Conservation (phyloP, 2,888 invertebrate species). For the Ichneumoninae sp. region DNA sequence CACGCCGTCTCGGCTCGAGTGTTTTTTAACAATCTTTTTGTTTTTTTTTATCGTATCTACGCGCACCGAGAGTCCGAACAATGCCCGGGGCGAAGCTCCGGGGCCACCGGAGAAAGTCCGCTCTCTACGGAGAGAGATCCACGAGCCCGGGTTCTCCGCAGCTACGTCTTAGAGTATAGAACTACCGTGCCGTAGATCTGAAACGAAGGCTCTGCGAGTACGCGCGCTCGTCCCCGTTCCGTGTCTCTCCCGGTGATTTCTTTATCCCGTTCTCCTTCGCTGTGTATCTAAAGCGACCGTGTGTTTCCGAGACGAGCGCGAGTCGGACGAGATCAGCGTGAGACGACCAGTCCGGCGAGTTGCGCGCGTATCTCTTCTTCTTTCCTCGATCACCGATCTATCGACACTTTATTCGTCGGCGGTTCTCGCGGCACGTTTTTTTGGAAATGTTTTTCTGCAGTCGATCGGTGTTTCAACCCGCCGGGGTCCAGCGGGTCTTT, state of each 20-base stretch:
- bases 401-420: neutral
- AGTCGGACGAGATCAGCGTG: neutral
- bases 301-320: conserved; percentile 5
- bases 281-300: neutral
- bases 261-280: neutral
- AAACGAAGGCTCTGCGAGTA: neutral
- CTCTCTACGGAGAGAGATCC: conserved; percentile 9
- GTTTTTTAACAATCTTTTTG: neutral
- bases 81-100: conserved; percentile 1
- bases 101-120: conserved; percentile 3
- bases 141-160: neutral
- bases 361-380: neutral
- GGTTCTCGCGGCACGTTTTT: neutral
- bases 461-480: too few species aligned
- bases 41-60: neutral
- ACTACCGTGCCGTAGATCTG: neutral
- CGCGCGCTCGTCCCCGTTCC: neutral
- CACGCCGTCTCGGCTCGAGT: too few species aligned
- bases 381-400: neutral
- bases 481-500: too few species aligned
- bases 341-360: neutral
- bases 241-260: neutral
- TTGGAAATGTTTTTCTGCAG: neutral
- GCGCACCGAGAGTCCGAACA: neutral
- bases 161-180: neutral